These are phyloP conservation scores for Tenthredo livida DNA, from an alignment of 2,888 invertebrate species.

Conservation along the genomic window DNA sequence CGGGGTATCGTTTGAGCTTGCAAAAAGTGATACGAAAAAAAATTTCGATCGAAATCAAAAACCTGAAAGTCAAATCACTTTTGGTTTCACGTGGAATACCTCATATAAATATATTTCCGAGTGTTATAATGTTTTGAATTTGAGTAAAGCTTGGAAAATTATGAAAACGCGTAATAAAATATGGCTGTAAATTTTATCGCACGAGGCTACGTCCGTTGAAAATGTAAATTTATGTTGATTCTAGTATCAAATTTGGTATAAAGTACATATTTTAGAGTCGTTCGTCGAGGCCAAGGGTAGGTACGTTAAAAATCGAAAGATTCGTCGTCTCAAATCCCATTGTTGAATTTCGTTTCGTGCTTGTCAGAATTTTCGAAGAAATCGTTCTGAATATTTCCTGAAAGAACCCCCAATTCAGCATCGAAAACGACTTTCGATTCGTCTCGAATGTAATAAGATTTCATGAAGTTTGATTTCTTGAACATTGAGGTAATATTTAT, in stretches of 20 bases:
- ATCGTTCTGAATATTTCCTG: constrained; percentile 4
- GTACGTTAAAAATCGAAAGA: constrained; percentile 23
- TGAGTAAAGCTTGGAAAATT: neutral
- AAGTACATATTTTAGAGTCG: neutral
- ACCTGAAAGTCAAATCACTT: no score
- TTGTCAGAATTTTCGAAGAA: constrained; percentile 17
- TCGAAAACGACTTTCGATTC: constrained; percentile 7
- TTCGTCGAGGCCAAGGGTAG: neutral
- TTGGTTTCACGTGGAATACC: no score
- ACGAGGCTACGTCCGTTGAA: constrained; percentile 1
- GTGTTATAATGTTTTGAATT: neutral
- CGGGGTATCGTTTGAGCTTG: no score
- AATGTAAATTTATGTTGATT: constrained; percentile 47
- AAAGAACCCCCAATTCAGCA: neutral
- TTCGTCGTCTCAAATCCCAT: constrained; percentile 7
- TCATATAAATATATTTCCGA: neutral
- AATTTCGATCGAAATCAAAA: no score
- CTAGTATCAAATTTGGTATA: constrained; percentile 19
- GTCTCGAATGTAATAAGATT: neutral
- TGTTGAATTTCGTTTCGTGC: constrained; percentile 18
- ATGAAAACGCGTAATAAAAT: neutral
- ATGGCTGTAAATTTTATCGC: constrained; percentile 17
- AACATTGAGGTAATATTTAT: neutral
- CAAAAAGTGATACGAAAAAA: no score
- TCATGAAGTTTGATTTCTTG: neutral